phyloP scores from a whole-genome alignment of 2,113 vertebrate species.

The Phaethornis superciliosus region DNA sequence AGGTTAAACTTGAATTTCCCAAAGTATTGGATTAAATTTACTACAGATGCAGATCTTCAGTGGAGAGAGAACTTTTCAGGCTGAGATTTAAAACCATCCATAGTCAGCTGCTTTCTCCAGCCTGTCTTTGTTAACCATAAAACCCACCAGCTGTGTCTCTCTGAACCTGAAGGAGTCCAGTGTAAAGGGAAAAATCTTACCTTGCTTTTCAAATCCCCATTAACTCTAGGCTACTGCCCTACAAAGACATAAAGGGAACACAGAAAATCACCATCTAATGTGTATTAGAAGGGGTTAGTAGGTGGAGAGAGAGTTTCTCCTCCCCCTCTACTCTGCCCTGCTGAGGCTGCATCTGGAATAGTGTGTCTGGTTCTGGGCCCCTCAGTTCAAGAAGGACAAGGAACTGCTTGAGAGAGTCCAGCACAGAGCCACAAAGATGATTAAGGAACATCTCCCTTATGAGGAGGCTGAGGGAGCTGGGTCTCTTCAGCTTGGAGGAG shows the following conservation, averaged over 20 bases:
- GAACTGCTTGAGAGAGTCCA: no score
- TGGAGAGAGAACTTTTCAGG: neutral
- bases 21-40: neutral
- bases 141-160: neutral
- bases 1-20: neutral
- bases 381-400: no score
- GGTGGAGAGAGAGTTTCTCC: no score
- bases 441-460: no score
- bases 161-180: neutral
- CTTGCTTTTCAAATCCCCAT: conserved; percentile 1
- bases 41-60: neutral
- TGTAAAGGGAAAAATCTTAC: neutral
- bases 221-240: neutral
- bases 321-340: no score
- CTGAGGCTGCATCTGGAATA: no score
- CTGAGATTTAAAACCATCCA: neutral
- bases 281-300: neutral
- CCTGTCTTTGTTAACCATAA: neutral
- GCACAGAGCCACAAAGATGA: no score
- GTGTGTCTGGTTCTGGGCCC: no score
- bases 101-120: neutral
- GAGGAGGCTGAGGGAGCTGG: no score
- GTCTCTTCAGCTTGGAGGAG: no score
- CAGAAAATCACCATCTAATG: neutral
- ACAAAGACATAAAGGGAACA: neutral